These are phyloP conservation scores for Melanotaenia nigrans DNA, from an alignment of 2,797 vertebrate species.

Conservation along the genomic window DNA sequence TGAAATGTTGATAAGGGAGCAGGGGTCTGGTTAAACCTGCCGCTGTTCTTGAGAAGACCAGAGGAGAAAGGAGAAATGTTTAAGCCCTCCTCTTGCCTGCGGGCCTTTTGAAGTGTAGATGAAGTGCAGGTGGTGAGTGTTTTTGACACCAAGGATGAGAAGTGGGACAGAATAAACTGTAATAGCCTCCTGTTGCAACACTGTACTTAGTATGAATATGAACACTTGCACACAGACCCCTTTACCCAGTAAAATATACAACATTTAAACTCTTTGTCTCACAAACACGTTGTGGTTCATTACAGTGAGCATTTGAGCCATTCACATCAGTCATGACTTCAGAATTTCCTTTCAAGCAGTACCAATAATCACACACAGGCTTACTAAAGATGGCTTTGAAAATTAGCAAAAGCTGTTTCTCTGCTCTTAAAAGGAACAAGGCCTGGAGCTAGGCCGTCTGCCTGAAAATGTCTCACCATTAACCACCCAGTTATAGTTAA, in stretches of 20 bases:
- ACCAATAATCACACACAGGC: conserved; percentile 53
- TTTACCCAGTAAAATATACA: conserved; percentile 48
- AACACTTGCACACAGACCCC: conserved; percentile 24
- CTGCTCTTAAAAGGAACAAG: conserved; percentile 40
- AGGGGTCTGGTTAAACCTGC: conserved; percentile 41
- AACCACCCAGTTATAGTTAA: conserved; percentile 36
- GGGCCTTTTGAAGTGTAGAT: conserved; percentile 74
- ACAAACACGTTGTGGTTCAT: conserved; percentile 61
- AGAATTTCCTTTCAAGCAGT: conserved; percentile 45
- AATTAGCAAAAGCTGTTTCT: conserved; percentile 55
- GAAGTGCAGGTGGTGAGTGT: conserved; percentile 68
- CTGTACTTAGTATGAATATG: conserved; percentile 23
- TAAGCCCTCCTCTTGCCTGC: conserved; percentile 46
- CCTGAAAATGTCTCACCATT: conserved; percentile 35
- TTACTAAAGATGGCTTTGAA: conserved; percentile 42
- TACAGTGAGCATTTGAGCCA: conserved; percentile 56
- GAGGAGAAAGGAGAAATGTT: conserved; percentile 47
- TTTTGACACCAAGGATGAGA: conserved; percentile 67
- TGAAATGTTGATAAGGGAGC: conserved; percentile 48
- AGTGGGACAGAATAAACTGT: conserved; percentile 39
- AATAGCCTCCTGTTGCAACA: conserved; percentile 49
- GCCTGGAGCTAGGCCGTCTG: conserved; percentile 37
- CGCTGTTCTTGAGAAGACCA: conserved; percentile 46
- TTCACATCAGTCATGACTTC: conserved; percentile 38
- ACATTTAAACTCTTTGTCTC: conserved; percentile 33